A percentile compares a stretch with the other conserved stretches of the same genome.
These are phyloP conservation scores for Scalopus aquaticus DNA, from an alignment of 2,113 vertebrate genomes.

Conservation along the genomic window DNA sequence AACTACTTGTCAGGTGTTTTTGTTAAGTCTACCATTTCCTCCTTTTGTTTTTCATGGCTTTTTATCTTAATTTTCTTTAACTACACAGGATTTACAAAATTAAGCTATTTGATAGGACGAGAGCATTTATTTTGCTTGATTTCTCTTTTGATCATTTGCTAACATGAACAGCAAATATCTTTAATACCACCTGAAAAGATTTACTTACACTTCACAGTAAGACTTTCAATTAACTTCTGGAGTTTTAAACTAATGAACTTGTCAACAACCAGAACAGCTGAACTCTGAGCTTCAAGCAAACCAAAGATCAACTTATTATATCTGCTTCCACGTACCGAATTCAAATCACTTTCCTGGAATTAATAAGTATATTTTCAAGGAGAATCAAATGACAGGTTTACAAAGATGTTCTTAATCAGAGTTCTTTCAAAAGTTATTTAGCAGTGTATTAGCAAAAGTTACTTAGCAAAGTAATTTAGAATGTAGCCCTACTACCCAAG, in stretches of 20 bases:
- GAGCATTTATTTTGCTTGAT: constrained; percentile 45
- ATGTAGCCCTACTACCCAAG: not conserved
- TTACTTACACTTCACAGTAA: constrained; percentile 8
- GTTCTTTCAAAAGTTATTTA: constrained; percentile 42
- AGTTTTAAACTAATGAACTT: constrained; percentile 33
- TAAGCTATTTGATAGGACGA: constrained; percentile 34
- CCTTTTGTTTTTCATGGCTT: not conserved
- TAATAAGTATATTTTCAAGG: constrained; percentile 60
- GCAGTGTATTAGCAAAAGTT: too few species aligned
- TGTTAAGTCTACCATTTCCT: constrained; percentile 52
- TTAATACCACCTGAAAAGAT: not conserved
- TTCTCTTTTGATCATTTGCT: constrained; percentile 64
- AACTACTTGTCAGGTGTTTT: constrained; percentile 72
- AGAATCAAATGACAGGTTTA: constrained; percentile 53
- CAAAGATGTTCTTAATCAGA: constrained; percentile 26
- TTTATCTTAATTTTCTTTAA: constrained; percentile 75
- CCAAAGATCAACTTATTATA: constrained; percentile 18
- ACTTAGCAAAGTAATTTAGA: not conserved
- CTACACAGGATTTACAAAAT: constrained; percentile 67
- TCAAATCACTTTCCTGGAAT: constrained; percentile 32
- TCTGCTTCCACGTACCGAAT: constrained; percentile 29
- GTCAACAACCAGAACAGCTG: not conserved
- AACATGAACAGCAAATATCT: constrained; percentile 41
- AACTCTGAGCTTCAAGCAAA: constrained; percentile 50
- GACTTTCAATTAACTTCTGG: constrained; percentile 18